Percentiles rank a stretch among this genome's conserved stretches.
These are phyloP conservation scores for Drosophila meridionalis DNA, from an alignment of 2,888 invertebrate genomes.

Conservation along the genomic window DNA sequence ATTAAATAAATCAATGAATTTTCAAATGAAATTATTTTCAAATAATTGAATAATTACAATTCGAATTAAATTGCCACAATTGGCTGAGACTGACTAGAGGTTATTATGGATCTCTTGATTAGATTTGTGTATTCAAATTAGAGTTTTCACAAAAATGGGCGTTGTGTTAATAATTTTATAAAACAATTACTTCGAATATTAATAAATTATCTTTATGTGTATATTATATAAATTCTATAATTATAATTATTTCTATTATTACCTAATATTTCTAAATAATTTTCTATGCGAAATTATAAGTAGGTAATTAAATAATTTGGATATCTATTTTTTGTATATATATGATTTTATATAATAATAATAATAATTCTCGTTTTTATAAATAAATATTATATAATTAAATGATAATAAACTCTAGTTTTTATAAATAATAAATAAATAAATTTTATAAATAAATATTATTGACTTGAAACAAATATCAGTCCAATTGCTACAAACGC, in stretches of 20 bases:
- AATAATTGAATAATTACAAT: slow-evolving; percentile 2
- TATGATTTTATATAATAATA: background rate
- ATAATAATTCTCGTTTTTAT: background rate
- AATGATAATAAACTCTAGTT: no score
- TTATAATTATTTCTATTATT: no score
- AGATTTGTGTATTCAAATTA: background rate
- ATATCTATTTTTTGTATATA: background rate
- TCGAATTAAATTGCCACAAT: background rate
- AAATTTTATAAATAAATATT: background rate
- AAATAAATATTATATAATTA: no score
- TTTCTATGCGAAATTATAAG: background rate
- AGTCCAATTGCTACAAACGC: background rate
- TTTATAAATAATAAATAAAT: no score
- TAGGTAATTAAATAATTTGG: background rate
- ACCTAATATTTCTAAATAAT: background rate
- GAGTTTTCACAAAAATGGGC: background rate
- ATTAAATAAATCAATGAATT: slow-evolving; percentile 6
- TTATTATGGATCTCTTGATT: no score
- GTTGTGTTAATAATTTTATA: background rate
- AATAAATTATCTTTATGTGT: no score
- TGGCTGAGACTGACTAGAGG: background rate
- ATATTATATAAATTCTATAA: no score
- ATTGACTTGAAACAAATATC: background rate
- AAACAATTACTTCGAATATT: background rate
- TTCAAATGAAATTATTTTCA: background rate